phyloP scores from a whole-genome alignment of 2,888 invertebrate species.

The Hirtodrosophila cameraria region DNA sequence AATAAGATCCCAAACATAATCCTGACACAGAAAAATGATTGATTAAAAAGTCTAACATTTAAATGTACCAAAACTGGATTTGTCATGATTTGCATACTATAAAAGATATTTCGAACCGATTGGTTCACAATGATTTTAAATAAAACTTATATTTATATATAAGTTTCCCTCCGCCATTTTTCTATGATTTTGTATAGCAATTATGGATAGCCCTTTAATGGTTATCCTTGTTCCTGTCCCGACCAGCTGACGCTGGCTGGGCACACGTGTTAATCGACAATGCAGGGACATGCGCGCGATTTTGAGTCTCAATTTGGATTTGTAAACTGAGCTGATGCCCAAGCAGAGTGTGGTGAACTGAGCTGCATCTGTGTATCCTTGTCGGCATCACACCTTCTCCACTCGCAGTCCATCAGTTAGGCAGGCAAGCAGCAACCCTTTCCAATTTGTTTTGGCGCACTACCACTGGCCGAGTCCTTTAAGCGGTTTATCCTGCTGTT shows the following conservation, averaged over 20 bases:
- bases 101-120: too few relatives aligned
- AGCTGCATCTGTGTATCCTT: constrained; percentile 66
- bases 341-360: constrained; percentile 31
- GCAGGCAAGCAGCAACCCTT: constrained; percentile 69
- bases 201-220: constrained; percentile 8
- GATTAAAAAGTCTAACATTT: too few relatives aligned
- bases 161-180: constrained; percentile 2
- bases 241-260: constrained; percentile 49
- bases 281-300: constrained; percentile 63
- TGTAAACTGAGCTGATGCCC: constrained; percentile 67
- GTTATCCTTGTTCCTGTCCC: constrained; percentile 10
- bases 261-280: constrained; percentile 66
- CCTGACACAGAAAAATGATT: too few relatives aligned
- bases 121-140: not conserved
- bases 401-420: constrained; percentile 24
- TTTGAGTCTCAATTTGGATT: constrained; percentile 72
- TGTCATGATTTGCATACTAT: too few relatives aligned
- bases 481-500: constrained; percentile 77
- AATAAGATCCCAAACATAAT: too few relatives aligned
- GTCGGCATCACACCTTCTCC: constrained; percentile 72
- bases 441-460: constrained; percentile 50
- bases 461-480: constrained; percentile 57
- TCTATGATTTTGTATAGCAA: constrained; percentile 10
- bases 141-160: constrained; percentile 1
- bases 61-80: too few relatives aligned